Conservation (phyloP, 2,888 invertebrate species). For the Mimachlamys varia region DNA sequence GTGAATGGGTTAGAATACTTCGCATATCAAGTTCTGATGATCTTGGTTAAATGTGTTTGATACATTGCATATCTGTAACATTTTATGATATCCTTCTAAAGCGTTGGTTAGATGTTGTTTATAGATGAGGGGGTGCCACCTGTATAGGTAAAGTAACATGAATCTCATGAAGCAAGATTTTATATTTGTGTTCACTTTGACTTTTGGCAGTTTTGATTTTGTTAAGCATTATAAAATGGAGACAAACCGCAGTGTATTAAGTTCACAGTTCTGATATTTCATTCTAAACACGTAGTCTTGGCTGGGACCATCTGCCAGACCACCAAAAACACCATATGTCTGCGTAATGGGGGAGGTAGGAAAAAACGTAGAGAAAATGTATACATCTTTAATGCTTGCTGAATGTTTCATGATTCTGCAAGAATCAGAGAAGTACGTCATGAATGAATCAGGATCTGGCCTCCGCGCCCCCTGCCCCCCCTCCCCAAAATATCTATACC, state of each 20-base stretch:
- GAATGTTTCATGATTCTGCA: neutral
- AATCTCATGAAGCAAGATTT: no score
- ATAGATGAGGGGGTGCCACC: no score
- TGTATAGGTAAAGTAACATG: no score
- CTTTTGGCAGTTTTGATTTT: neutral
- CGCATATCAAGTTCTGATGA: neutral
- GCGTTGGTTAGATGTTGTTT: no score
- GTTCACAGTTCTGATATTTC: neutral
- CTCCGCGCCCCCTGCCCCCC: neutral
- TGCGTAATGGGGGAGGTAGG: neutral
- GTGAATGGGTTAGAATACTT: no score
- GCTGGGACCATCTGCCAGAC: neutral
- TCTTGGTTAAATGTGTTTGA: neutral
- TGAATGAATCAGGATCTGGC: neutral
- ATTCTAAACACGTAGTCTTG: neutral
- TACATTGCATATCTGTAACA: neutral
- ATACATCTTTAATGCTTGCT: neutral
- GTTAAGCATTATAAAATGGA: neutral
- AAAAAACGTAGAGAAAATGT: neutral
- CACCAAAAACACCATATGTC: neutral
- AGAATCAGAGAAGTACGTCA: neutral
- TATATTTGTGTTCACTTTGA: no score
- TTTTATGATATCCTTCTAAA: no score
- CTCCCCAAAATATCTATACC: neutral
- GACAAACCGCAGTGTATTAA: neutral